Evolutionary conservation across 2,113 vertebrate species (phyloP), one percentile per base, ranked within the genome.

Genomic region (Charina bottae): DNA sequence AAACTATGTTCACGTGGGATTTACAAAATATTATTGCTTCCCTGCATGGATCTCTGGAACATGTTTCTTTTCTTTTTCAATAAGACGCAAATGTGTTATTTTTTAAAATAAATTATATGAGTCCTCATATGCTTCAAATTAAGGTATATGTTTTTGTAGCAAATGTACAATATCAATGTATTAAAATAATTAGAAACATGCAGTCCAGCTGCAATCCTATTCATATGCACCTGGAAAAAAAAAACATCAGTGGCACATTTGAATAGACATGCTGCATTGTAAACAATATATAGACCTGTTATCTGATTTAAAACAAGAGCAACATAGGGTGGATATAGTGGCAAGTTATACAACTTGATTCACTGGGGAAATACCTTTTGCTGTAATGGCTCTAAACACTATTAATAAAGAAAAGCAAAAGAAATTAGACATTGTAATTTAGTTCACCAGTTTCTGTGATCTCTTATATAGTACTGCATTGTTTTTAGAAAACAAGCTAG

Each of bases 11-110:
- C 60, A 42, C 33, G 4, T 54, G 17, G n/a, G n/a, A 26, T 87
- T 72, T 68, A 46, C 19, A 78, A 62, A 62, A 21, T n/a, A 85
- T 59, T 60, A 23, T 21, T 90, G 58, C 24, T 0, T 12, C 8
- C 0, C 2, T 0, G 0, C 1, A 0, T 60, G 37, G 89, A 60
- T 83, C 23, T 6, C 15, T 28, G 6, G 87, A 93, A 1, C 53
- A 9, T 56, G 60, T 89, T 89, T 88, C 6, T 10, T 92, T 7
- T 88, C 53, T 13, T 93, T 9, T 89, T 59, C 17, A 72, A 78
- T 91, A 72, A 86, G 89, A 68, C 68, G 7, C 2, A 85, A 92
- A 90, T 89, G n/a, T n/a, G n/a, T 33, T 19, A 2, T 86, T 59
- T 0, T 33, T 12, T 46, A 87, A 3, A 89, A 15, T 19, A 83